Conservation (phyloP, 2,888 invertebrate genomes). For the Oasisia sp. region DNA sequence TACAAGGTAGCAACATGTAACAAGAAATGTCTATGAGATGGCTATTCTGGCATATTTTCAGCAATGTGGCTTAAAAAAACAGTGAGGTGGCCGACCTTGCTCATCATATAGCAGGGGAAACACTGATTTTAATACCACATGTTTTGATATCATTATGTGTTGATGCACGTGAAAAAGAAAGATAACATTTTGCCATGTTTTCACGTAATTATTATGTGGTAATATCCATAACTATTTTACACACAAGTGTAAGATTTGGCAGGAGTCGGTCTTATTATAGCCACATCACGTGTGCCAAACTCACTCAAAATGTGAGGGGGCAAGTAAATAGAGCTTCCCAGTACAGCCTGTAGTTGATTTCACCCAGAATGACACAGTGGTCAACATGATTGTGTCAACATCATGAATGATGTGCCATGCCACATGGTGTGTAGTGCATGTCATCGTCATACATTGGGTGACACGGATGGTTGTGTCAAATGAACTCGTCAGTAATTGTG, state of each 20-base stretch:
- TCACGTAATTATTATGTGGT: background rate
- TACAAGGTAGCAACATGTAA: too few species aligned
- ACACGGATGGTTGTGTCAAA: background rate
- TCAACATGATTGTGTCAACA: background rate
- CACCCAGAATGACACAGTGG: background rate
- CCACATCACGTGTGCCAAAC: background rate
- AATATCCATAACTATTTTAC: background rate
- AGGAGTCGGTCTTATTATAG: background rate
- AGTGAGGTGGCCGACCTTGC: too few species aligned
- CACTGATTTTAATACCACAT: too few species aligned
- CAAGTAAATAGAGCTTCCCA: background rate
- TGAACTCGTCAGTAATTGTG: background rate
- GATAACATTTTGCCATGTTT: background rate
- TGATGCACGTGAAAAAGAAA: background rate
- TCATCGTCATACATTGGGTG: background rate
- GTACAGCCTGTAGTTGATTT: background rate
- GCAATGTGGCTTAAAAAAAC: too few species aligned
- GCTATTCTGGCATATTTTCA: too few species aligned
- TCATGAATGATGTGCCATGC: background rate
- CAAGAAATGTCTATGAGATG: too few species aligned
- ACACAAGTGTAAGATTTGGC: background rate
- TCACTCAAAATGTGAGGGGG: background rate
- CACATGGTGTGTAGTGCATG: background rate
- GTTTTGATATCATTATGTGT: background rate
- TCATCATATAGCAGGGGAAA: too few species aligned